Evolutionary conservation across 2,797 vertebrate species (phyloP).

Genomic region (Amblyraja radiata): DNA sequence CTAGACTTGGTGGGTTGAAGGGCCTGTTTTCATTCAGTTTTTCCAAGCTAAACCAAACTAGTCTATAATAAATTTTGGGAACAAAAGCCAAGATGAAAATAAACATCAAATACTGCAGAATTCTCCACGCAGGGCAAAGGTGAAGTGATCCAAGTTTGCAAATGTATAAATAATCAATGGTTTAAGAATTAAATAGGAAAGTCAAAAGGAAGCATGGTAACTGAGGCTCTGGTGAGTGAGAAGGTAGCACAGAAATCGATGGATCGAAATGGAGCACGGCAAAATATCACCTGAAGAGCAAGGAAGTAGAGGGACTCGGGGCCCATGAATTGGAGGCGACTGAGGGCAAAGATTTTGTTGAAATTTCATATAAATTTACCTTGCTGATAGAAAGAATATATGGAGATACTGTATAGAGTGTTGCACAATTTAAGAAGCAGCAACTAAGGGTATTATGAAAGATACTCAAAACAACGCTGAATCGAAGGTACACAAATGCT

Average conservation of each 20-base stretch:
- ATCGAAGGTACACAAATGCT: no score
- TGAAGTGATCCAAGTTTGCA: not conserved
- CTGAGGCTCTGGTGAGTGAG: no score
- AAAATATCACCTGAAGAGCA: no score
- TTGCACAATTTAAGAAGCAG: not conserved
- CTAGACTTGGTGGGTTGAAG: no score
- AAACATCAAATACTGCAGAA: not conserved
- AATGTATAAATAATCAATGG: not conserved
- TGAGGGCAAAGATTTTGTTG: no score
- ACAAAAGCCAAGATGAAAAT: not conserved
- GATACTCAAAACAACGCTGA: no score
- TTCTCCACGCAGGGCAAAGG: not conserved
- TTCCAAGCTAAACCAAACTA: not conserved
- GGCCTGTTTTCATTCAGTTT: no score
- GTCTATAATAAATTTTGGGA: not conserved
- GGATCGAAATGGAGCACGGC: no score
- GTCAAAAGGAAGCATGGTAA: not conserved
- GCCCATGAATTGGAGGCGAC: no score
- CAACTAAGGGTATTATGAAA: not conserved
- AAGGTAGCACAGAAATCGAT: no score
- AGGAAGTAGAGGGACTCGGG: no score
- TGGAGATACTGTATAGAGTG: not conserved
- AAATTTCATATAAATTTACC: not conserved
- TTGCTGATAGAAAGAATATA: not conserved
- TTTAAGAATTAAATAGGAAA: not conserved